These are phyloP conservation scores for Pangasianodon hypophthalmus DNA, from an alignment of 2,113 vertebrate genomes.

Conservation along the genomic window DNA sequence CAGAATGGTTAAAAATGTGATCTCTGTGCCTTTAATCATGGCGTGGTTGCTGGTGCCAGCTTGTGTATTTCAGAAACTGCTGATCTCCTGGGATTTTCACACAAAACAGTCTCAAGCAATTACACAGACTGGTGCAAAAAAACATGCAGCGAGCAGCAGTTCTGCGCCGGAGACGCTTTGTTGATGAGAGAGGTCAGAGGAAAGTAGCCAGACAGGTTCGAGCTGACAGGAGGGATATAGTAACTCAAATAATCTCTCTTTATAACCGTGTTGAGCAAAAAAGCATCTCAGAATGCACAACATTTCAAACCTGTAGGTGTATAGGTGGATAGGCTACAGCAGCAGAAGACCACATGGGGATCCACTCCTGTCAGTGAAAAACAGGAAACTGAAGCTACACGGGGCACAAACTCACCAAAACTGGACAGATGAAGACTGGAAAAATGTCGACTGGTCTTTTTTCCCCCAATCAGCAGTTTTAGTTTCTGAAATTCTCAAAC, in stretches of 20 bases:
- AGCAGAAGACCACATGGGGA: neutral
- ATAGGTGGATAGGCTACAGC: neutral
- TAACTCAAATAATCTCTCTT: neutral
- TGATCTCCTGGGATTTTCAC: neutral
- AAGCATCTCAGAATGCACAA: neutral
- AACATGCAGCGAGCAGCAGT: neutral
- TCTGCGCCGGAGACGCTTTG: neutral
- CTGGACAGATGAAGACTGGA: neutral
- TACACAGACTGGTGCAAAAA: neutral
- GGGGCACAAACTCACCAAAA: neutral
- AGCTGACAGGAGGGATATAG: neutral
- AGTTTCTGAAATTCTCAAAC: neutral
- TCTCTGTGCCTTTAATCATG: too few species aligned
- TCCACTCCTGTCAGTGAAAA: neutral
- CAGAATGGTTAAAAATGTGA: neutral
- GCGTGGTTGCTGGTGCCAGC: neutral
- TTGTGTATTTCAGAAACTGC: neutral
- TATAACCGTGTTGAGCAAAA: neutral
- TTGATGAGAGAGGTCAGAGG: neutral
- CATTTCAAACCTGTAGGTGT: neutral
- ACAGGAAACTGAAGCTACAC: neutral
- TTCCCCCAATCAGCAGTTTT: neutral
- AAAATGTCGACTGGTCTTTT: neutral
- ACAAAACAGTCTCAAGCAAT: neutral
- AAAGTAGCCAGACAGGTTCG: neutral